Percentiles rank a stretch among this genome's conserved stretches.
These are phyloP conservation scores for Halichoeres trimaculatus DNA, from an alignment of 2,113 vertebrate species.

Conservation along the genomic window DNA sequence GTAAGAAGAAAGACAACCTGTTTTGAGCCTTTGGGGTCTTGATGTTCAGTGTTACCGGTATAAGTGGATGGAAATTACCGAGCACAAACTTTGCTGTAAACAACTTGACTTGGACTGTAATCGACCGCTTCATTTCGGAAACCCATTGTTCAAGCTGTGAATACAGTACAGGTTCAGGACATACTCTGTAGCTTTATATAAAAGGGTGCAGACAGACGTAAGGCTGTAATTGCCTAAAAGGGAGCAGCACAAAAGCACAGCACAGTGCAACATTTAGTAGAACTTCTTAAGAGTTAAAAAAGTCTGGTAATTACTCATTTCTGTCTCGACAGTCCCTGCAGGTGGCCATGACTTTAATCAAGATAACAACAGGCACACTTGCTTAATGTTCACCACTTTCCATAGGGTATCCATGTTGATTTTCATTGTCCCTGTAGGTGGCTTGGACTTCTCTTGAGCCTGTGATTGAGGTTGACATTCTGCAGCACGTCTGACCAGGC, in stretches of 20 bases:
- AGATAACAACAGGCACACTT: slow-evolving; percentile 37
- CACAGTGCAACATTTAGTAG: neutral
- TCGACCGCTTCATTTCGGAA: slow-evolving; percentile 14
- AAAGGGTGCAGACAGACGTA: slow-evolving; percentile 22
- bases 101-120: slow-evolving; percentile 42
- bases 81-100: slow-evolving; percentile 49
- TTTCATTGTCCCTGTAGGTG: slow-evolving; percentile 30
- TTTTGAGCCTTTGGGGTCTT: slow-evolving; percentile 21
- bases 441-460: slow-evolving; percentile 16
- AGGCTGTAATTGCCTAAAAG: slow-evolving; percentile 22
- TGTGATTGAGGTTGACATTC: slow-evolving; percentile 31
- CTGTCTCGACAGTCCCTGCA: slow-evolving; percentile 18
- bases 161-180: slow-evolving; percentile 47
- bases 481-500: slow-evolving; percentile 24
- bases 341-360: slow-evolving; percentile 39
- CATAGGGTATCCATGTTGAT: slow-evolving; percentile 21
- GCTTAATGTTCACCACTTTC: slow-evolving; percentile 19
- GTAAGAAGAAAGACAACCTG: neutral
- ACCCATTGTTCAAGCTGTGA: slow-evolving; percentile 59
- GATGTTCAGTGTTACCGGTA: slow-evolving; percentile 27
- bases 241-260: slow-evolving; percentile 21
- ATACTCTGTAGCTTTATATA: slow-evolving; percentile 51
- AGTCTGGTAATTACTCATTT: slow-evolving; percentile 42
- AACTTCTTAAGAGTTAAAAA: slow-evolving; percentile 13
- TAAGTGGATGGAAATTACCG: slow-evolving; percentile 34